Percentiles rank a stretch among this genome's conserved stretches.
Conservation (phyloP, 1,140 invertebrate species). For the Drosophila hydei region DNA sequence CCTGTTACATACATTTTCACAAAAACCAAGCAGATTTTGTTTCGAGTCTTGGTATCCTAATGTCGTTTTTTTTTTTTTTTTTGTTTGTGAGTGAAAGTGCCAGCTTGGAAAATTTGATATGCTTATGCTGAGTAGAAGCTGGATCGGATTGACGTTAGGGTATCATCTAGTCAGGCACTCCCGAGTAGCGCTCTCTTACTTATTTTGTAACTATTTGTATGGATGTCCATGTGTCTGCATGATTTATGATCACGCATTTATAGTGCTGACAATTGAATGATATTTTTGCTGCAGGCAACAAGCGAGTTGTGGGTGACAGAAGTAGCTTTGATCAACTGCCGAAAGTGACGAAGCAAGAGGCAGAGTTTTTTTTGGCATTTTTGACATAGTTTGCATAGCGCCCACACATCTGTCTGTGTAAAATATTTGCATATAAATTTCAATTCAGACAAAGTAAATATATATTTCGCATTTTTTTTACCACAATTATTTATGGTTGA, state of each 20-base stretch:
- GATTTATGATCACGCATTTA: slow-evolving; percentile 82
- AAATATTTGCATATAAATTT: slow-evolving; percentile 47
- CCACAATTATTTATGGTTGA: slow-evolving; percentile 42
- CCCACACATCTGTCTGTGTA: neutral
- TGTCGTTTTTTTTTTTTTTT: too few relatives aligned
- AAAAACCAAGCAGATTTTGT: too few relatives aligned
- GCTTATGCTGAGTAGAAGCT: too few relatives aligned
- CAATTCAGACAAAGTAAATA: slow-evolving; percentile 10
- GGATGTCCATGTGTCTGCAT: slow-evolving; percentile 61
- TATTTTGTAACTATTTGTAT: slow-evolving; percentile 50
- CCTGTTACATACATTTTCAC: too few relatives aligned
- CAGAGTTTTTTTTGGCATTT: slow-evolving; percentile 70
- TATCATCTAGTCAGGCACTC: too few relatives aligned
- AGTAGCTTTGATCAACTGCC: slow-evolving; percentile 70
- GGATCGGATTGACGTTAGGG: too few relatives aligned
- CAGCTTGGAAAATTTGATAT: too few relatives aligned
- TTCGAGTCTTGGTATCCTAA: too few relatives aligned
- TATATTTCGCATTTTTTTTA: slow-evolving; percentile 14
- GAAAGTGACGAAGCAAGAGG: slow-evolving; percentile 3
- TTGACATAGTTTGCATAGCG: slow-evolving; percentile 63
- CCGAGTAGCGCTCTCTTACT: too few relatives aligned
- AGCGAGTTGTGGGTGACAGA: slow-evolving; percentile 52
- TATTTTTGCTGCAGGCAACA: slow-evolving; percentile 63
- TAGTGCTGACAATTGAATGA: slow-evolving; percentile 83
- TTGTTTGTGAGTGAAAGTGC: too few relatives aligned